Percentiles rank a stretch among this genome's conserved stretches.
These are phyloP conservation scores for Melanotaenia nigrans DNA, from an alignment of 2,797 vertebrate genomes.

Conservation along the genomic window DNA sequence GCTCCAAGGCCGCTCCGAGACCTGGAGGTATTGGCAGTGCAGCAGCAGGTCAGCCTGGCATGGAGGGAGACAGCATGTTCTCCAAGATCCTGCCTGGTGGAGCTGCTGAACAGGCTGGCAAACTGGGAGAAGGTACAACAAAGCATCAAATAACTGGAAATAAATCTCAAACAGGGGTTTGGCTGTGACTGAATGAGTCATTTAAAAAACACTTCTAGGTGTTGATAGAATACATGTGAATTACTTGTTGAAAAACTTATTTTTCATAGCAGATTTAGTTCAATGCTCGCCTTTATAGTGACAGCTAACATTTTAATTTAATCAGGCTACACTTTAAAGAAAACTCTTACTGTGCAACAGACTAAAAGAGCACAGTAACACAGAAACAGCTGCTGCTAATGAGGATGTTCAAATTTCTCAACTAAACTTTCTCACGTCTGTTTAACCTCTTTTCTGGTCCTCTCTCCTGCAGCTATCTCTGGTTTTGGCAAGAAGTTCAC, in stretches of 20 bases:
- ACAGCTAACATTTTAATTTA: neutral
- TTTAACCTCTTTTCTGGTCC: conserved; percentile 11
- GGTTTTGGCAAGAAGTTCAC: conserved; percentile 99
- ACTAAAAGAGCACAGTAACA: neutral
- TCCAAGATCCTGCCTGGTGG: conserved; percentile 96
- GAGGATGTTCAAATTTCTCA: neutral
- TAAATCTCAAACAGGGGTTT: neutral
- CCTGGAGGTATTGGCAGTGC: conserved; percentile 85
- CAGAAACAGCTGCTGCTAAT: neutral
- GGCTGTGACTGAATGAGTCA: neutral
- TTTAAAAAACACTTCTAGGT: neutral
- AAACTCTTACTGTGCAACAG: no score
- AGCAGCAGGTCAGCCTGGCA: conserved; percentile 84
- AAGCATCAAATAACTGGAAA: neutral
- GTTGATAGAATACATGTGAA: neutral
- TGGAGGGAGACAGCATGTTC: conserved; percentile 91
- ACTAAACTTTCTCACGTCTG: neutral
- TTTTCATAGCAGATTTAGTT: neutral
- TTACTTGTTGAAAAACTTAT: neutral
- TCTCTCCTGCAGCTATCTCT: conserved; percentile 86
- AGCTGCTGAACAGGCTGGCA: conserved; percentile 97
- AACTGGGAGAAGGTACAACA: conserved; percentile 93
- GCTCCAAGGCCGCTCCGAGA: conserved; percentile 86
- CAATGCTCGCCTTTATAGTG: neutral
- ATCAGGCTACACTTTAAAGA: no score